Evolutionary conservation across 2,888 invertebrate genomes (phyloP).

Genomic region (Noctua fimbriata): DNA sequence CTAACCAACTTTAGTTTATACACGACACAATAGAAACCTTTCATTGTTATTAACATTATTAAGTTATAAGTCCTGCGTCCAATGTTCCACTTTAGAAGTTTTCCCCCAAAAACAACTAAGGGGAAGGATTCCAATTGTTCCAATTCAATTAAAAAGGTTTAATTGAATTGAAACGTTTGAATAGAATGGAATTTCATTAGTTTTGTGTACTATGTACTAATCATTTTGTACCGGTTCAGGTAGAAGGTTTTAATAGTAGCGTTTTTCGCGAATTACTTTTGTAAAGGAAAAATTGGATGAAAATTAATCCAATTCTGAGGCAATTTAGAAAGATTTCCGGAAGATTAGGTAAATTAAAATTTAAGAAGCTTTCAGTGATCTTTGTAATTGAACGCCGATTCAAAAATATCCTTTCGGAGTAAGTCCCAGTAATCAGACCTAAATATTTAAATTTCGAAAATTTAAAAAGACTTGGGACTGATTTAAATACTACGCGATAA

Average conservation of each 20-base stretch:
- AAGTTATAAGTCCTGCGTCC: slow-evolving; percentile 40
- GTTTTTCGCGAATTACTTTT: background rate
- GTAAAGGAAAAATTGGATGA: background rate
- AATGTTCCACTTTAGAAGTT: slow-evolving; percentile 44
- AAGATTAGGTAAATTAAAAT: slow-evolving; percentile 24
- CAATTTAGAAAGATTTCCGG: slow-evolving; percentile 14
- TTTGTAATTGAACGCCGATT: slow-evolving; percentile 3
- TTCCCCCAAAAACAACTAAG: slow-evolving; percentile 60
- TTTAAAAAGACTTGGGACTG: background rate
- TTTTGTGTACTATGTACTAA: slow-evolving; percentile 31
- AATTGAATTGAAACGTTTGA: slow-evolving; percentile 63
- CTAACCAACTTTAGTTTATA: background rate
- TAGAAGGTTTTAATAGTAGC: background rate
- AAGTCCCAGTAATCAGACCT: no score
- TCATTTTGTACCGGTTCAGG: slow-evolving; percentile 25
- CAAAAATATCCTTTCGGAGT: slow-evolving; percentile 5
- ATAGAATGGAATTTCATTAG: slow-evolving; percentile 55
- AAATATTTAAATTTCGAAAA: no score
- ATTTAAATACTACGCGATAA: background rate
- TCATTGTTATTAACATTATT: slow-evolving; percentile 37
- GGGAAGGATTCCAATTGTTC: slow-evolving; percentile 59
- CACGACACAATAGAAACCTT: slow-evolving; percentile 4
- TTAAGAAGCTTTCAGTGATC: slow-evolving; percentile 24
- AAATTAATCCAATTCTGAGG: slow-evolving; percentile 15
- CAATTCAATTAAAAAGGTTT: slow-evolving; percentile 64